phyloP scores from a whole-genome alignment of 2,113 vertebrate species.

The Thamnophis sirtalis region DNA sequence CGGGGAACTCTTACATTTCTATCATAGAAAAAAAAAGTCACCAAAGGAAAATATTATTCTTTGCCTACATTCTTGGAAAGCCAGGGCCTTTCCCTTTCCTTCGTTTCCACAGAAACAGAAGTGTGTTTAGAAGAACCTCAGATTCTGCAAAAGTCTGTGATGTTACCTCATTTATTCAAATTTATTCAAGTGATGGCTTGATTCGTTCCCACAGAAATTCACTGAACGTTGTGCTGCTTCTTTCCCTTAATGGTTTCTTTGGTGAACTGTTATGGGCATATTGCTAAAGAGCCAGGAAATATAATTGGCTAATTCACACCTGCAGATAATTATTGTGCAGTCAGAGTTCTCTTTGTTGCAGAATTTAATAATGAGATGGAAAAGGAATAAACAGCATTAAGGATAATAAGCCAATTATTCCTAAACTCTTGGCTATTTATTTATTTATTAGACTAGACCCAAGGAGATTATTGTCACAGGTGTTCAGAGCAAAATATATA shows the following conservation, averaged over 20 bases:
- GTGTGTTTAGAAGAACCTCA: background rate
- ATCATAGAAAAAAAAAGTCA: background rate
- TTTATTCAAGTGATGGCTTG: background rate
- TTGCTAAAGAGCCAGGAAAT: background rate
- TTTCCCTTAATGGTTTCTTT: slow-evolving; percentile 12
- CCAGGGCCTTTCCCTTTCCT: background rate
- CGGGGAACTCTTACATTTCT: background rate
- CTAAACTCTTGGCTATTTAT: background rate
- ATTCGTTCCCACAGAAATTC: background rate
- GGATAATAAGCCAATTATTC: background rate
- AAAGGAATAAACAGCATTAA: slow-evolving; percentile 1
- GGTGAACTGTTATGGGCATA: background rate
- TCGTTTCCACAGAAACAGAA: background rate
- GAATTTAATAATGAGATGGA: background rate
- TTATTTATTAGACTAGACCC: background rate
- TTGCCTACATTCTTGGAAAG: background rate
- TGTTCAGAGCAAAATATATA: background rate
- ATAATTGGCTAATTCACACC: background rate
- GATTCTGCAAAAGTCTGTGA: background rate
- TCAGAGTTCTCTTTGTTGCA: background rate
- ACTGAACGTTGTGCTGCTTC: background rate
- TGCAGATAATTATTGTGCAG: background rate
- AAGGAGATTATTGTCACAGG: background rate
- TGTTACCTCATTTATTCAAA: slow-evolving; percentile 9
- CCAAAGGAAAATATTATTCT: background rate